Percentiles rank a stretch among this genome's conserved stretches.
phyloP scores from a whole-genome alignment of 2,797 vertebrate genomes.

The Philypnodon macrostomus region DNA sequence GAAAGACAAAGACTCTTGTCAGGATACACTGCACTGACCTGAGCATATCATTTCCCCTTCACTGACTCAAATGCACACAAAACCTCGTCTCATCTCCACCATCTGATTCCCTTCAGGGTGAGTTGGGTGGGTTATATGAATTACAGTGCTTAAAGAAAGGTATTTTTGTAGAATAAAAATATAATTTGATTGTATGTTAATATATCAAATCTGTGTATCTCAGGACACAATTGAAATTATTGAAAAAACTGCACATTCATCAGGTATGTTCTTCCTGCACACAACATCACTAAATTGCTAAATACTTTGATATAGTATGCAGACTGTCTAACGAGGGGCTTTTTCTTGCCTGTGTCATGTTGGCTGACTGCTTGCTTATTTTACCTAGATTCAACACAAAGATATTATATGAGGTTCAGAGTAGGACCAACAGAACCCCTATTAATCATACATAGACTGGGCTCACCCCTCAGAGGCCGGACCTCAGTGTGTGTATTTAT shows the following conservation, averaged over 20 bases:
- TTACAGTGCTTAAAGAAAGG: too few relatives aligned
- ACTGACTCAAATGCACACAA: too few relatives aligned
- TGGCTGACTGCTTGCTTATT: constrained; percentile 81
- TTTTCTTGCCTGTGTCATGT: constrained; percentile 75
- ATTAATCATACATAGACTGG: constrained; percentile 78
- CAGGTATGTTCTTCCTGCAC: constrained; percentile 1
- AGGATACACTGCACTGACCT: constrained; percentile 72
- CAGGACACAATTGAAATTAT: too few relatives aligned
- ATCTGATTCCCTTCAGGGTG: constrained; percentile 45
- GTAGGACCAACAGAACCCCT: constrained; percentile 43
- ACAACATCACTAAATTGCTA: constrained; percentile 25
- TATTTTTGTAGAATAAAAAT: too few relatives aligned
- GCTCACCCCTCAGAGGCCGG: constrained; percentile 65
- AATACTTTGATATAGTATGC: constrained; percentile 22
- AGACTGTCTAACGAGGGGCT: constrained; percentile 22
- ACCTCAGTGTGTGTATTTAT: constrained; percentile 41
- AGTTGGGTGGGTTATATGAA: constrained; percentile 3
- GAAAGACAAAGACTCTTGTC: constrained; percentile 85
- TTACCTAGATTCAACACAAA: constrained; percentile 74
- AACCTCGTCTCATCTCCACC: constrained; percentile 38
- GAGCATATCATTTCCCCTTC: constrained; percentile 75
- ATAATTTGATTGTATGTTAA: too few relatives aligned
- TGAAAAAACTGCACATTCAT: too few relatives aligned
- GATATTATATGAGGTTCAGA: constrained; percentile 66
- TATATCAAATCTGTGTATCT: too few relatives aligned